These are phyloP conservation scores for Nudaria mundana DNA, from an alignment of 2,888 invertebrate species.

Conservation along the genomic window DNA sequence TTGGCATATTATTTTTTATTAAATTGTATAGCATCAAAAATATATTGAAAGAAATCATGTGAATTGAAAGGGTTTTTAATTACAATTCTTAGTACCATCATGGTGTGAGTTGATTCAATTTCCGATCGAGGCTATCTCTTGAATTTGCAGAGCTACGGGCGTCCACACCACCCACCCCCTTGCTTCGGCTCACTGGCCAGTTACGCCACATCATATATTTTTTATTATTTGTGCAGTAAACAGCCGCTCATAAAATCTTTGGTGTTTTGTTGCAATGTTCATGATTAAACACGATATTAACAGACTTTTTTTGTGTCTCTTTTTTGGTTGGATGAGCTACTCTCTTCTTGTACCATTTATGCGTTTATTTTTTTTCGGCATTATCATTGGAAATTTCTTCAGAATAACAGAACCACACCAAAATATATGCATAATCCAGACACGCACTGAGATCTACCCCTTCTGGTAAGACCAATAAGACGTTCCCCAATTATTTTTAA, in stretches of 20 bases:
- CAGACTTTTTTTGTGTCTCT: slow-evolving; percentile 26
- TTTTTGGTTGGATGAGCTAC: slow-evolving; percentile 24
- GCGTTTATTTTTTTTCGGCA: slow-evolving; percentile 9
- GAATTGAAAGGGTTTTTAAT: too few species aligned
- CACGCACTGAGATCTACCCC: too few species aligned
- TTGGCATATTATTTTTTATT: too few species aligned
- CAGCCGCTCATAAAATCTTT: slow-evolving; percentile 67
- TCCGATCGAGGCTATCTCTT: slow-evolving; percentile 69
- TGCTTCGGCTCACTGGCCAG: slow-evolving; percentile 70
- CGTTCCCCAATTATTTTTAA: too few species aligned
- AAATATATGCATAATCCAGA: too few species aligned
- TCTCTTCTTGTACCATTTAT: slow-evolving; percentile 19
- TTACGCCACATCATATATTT: slow-evolving; percentile 69
- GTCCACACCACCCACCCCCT: slow-evolving; percentile 39
- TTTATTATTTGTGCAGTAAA: slow-evolving; percentile 69
- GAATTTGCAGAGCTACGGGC: slow-evolving; percentile 64
- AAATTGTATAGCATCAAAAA: too few species aligned
- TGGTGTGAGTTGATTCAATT: slow-evolving; percentile 76
- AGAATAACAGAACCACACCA: too few species aligned
- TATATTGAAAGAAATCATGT: too few species aligned
- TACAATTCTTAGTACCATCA: too few species aligned
- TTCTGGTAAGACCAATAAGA: too few species aligned
- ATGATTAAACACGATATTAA: slow-evolving; percentile 39
- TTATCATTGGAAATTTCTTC: too few species aligned
- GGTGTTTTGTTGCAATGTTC: slow-evolving; percentile 46